phyloP scores from a whole-genome alignment of 2,113 vertebrate genomes.

The Triplophysa tibetana region DNA sequence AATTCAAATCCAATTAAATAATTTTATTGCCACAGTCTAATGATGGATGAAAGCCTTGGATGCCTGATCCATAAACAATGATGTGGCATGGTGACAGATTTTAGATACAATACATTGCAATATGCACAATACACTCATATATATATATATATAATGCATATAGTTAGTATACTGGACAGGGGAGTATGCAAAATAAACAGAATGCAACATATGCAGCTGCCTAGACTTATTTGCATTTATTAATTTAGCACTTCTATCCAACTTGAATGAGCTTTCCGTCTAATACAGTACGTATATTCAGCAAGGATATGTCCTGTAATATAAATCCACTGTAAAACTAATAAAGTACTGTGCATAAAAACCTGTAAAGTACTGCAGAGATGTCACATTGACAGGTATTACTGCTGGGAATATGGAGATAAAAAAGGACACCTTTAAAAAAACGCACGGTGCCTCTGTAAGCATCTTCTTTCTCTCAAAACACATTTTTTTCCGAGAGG shows the following conservation, averaged over 20 bases:
- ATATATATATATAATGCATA: no score
- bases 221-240: no score
- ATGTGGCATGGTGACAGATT: background rate
- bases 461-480: conserved; percentile 2
- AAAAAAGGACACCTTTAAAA: background rate
- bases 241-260: no score
- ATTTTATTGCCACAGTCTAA: conserved; percentile 13
- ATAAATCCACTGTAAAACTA: no score
- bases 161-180: no score
- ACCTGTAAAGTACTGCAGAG: background rate
- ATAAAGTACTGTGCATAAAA: background rate
- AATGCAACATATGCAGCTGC: no score
- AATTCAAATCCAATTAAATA: conserved; percentile 24
- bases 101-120: background rate
- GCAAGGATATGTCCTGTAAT: no score
- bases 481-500: background rate
- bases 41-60: background rate
- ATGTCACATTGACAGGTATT: background rate
- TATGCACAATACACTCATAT: no score
- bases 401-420: background rate
- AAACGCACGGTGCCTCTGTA: background rate
- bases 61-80: background rate
- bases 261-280: no score
- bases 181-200: no score
- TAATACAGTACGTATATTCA: no score